These are phyloP conservation scores for Euclidia mi DNA, from an alignment of 2,888 invertebrate genomes.

Conservation along the genomic window DNA sequence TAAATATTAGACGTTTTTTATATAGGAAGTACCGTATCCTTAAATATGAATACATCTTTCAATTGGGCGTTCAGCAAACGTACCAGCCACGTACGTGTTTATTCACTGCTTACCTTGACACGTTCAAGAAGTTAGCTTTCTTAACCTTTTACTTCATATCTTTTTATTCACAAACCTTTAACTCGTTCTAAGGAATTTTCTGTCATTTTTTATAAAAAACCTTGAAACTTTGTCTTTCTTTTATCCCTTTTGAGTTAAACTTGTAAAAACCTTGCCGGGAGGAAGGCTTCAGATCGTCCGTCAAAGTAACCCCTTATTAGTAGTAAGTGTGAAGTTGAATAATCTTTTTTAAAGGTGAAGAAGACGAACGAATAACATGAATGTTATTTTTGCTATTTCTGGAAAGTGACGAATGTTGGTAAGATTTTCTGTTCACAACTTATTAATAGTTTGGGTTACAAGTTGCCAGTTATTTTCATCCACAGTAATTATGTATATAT, in stretches of 20 bases:
- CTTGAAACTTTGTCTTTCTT: conserved; percentile 46
- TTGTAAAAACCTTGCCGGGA: conserved; percentile 33
- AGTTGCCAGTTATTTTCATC: no score
- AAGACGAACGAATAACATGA: no score
- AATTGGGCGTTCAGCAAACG: background rate
- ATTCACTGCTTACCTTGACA: background rate
- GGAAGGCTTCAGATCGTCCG: conserved; percentile 20
- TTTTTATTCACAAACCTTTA: conserved; percentile 33
- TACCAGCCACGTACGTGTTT: background rate
- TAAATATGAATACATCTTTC: no score
- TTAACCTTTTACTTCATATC: conserved; percentile 43
- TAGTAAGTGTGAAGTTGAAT: conserved; percentile 17
- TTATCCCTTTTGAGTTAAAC: conserved; percentile 39
- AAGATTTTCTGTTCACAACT: no score
- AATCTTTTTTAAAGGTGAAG: conserved; percentile 7
- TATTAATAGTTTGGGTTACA: no score
- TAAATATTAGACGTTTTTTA: no score
- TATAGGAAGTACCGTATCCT: no score
- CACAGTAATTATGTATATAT: no score
- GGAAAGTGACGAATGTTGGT: no score
- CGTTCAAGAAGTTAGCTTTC: conserved; percentile 5
- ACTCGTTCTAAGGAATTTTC: conserved; percentile 38
- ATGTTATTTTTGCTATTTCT: no score
- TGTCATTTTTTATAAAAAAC: conserved; percentile 43
- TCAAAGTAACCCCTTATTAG: conserved; percentile 32